A percentile compares a stretch with the other conserved stretches of the same genome.
Evolutionary conservation across 1,140 invertebrate species (phyloP).

Genomic region (Varroa destructor): DNA sequence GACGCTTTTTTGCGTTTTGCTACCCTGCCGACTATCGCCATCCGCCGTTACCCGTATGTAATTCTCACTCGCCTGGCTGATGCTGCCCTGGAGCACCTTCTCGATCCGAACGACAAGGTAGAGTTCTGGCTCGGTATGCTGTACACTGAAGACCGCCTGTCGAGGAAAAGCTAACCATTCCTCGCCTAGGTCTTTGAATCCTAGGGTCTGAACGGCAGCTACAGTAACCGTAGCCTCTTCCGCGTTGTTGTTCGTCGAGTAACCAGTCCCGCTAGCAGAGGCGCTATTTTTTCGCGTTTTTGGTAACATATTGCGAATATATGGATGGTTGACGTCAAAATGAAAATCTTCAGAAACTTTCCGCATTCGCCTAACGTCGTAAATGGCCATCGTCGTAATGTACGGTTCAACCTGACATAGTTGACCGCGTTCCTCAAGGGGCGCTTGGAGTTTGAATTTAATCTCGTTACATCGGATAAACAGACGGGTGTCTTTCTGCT

Average conservation of each 20-base stretch:
- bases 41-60: conserved; percentile 58
- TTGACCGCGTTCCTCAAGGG: conserved; percentile 60
- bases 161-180: conserved; percentile 53
- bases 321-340: conserved; percentile 67
- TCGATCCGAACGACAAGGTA: conserved; percentile 78
- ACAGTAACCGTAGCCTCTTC: conserved; percentile 34
- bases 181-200: conserved; percentile 48
- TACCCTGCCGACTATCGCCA: conserved; percentile 57
- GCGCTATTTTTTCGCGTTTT: conserved; percentile 35
- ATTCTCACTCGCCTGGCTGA: conserved; percentile 67
- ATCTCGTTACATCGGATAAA: conserved; percentile 67
- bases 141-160: conserved; percentile 65
- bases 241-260: conserved; percentile 39
- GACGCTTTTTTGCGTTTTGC: conserved; percentile 68
- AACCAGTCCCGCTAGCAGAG: conserved; percentile 32
- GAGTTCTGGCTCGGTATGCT: conserved; percentile 68
- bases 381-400: conserved; percentile 67
- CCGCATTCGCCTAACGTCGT: conserved; percentile 64
- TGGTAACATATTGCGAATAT: conserved; percentile 49
- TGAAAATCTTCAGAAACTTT: conserved; percentile 87
- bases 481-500: conserved; percentile 70
- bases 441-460: conserved; percentile 63
- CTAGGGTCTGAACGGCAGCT: conserved; percentile 32
- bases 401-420: conserved; percentile 78
- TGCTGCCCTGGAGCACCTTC: conserved; percentile 73